Base-by-base conservation (phyloP, 2,113 vertebrate genomes). In the Entomyzon cyanotis region DNA sequence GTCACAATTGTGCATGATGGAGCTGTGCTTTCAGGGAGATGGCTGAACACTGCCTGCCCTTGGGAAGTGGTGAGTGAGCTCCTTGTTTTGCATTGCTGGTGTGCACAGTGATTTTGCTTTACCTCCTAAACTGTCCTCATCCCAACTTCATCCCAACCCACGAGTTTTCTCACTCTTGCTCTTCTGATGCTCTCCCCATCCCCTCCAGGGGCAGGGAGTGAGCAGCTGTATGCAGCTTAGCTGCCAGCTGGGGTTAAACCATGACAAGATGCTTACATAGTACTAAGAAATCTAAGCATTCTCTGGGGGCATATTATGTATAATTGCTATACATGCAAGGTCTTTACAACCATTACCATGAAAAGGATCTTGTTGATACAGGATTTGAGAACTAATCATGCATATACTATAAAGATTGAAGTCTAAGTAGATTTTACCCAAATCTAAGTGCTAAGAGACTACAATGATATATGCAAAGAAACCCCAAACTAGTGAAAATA, bases 381-480 rank as follows among this genome's bases (percentile, higher is more conserved):
- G 64, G 52, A 83, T 81, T 84, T 87, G 88, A 89, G 76, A 94
- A 84, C 41, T 86, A 93, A 94, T 90, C 71, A 93, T 71, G 68
- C 73, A 87, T 64, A 68, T 30, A 63, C n/a, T 49, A 41, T 25
- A 74, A 88, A 89, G 71, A 86, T 2, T 78, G 69, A 87, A 70
- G 44, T 30, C 30, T 55, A 95, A 84, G 84, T 53, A 75, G 44
- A 84, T 90, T 91, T 95, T 71, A 65, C 31, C 14, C 49, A 56
- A 84, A 58, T 3, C 68, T 35, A 89, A 88, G 63, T 27, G 44
- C 27, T 75, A 50, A 41, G 24, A 78, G 14, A 81, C 3, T 24
- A 39, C 33, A 76, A 65, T 46, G 39, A 81, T 24, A 68, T 8
- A 83, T 21, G 21, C 27, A 81, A 90, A 74, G 28, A 64, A 21